phyloP scores from a whole-genome alignment of 2,888 invertebrate species.

The Crioceris asparagi region DNA sequence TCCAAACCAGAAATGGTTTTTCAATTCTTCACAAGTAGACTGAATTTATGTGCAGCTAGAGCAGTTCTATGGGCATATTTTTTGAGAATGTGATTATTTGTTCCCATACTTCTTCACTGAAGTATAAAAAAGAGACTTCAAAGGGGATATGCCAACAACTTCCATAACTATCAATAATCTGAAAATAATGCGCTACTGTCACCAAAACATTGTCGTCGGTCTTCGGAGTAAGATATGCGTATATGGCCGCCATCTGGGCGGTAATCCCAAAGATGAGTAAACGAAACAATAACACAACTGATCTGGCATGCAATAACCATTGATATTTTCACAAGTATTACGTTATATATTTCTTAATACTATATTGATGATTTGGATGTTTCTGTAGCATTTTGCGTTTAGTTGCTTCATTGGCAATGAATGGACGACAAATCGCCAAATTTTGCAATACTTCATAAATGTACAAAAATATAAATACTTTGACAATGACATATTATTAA shows the following conservation, averaged over 20 bases:
- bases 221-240: too few relatives aligned
- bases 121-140: slow-evolving; percentile 4
- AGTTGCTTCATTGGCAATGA: not conserved
- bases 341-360: not conserved
- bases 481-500: not conserved
- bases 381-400: not conserved
- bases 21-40: too few relatives aligned
- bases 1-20: too few relatives aligned
- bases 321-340: not conserved
- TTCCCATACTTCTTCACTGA: too few relatives aligned
- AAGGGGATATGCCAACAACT: slow-evolving; percentile 3
- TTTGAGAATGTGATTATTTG: slow-evolving; percentile 5
- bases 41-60: slow-evolving; percentile 3
- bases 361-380: not conserved
- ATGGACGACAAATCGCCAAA: not conserved
- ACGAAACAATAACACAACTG: too few relatives aligned
- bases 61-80: too few relatives aligned
- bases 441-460: not conserved
- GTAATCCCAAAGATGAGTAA: too few relatives aligned
- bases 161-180: slow-evolving; percentile 5
- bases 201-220: too few relatives aligned
- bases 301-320: too few relatives aligned
- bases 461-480: not conserved
- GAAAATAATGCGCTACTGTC: too few relatives aligned
- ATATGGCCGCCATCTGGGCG: too few relatives aligned